phyloP scores from a whole-genome alignment of 2,113 vertebrate genomes.

The Climacteris rufus region DNA sequence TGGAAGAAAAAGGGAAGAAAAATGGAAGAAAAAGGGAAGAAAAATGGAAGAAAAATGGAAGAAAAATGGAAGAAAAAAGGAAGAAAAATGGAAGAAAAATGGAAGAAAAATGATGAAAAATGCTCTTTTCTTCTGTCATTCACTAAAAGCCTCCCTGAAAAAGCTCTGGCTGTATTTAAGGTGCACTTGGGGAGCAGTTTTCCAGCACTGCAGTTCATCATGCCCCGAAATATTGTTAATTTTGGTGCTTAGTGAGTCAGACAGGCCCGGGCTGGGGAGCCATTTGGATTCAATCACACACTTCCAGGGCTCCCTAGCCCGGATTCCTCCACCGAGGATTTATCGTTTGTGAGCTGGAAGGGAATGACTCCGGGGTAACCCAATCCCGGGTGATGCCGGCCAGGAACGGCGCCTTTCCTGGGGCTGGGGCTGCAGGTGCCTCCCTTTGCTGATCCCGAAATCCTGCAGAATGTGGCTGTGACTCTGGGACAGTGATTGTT shows the following conservation, averaged over 20 bases:
- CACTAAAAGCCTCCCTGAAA: neutral
- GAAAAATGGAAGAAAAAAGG: neutral
- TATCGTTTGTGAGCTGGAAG: neutral
- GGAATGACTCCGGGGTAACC: neutral
- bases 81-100: neutral
- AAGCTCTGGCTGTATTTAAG: neutral
- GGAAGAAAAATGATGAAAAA: neutral
- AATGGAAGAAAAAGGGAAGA: neutral
- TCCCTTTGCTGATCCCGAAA: neutral
- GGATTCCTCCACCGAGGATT: slow-evolving; percentile 14
- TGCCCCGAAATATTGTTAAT: neutral
- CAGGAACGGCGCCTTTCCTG: neutral
- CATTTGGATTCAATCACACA: slow-evolving; percentile 51
- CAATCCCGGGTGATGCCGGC: neutral
- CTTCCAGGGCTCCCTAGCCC: neutral
- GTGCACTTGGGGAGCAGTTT: neutral
- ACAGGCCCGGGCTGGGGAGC: neutral
- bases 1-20: neutral
- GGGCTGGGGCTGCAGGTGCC: neutral
- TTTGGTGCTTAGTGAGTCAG: neutral
- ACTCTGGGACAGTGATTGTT: neutral
- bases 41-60: neutral
- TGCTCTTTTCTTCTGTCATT: neutral
- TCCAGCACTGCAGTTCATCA: neutral
- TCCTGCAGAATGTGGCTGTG: accelerated